These are phyloP conservation scores for Drosophila baimaii DNA, from an alignment of 1,140 invertebrate genomes.

Conservation along the genomic window DNA sequence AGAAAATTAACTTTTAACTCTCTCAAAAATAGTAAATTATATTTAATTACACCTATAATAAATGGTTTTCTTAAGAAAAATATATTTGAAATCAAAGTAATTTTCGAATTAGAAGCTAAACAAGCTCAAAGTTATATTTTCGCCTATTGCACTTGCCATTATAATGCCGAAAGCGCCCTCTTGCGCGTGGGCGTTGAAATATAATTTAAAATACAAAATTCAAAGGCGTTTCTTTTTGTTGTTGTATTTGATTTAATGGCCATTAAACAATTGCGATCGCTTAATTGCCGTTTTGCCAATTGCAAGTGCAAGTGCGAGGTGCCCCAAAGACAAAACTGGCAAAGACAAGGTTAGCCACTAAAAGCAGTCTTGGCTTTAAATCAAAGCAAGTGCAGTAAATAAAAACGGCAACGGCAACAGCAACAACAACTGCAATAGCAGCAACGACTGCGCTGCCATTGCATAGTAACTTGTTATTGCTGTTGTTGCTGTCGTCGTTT, in stretches of 20 bases:
- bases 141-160: not conserved
- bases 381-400: constrained; percentile 78
- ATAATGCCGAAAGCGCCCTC: constrained; percentile 5
- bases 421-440: constrained; percentile 35
- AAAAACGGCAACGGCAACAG: constrained; percentile 50
- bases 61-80: not conserved
- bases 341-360: constrained; percentile 73
- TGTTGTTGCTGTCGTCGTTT: constrained; percentile 44
- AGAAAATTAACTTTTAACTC: too few relatives aligned
- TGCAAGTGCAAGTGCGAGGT: constrained; percentile 72
- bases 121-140: not conserved
- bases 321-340: constrained; percentile 66
- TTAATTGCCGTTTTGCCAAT: constrained; percentile 36
- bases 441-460: constrained; percentile 39
- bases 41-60: too few relatives aligned
- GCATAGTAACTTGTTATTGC: constrained; percentile 24
- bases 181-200: not conserved
- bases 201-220: not conserved
- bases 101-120: too few relatives aligned
- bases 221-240: not conserved
- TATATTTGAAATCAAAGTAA: not conserved
- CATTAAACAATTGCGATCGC: constrained; percentile 34
- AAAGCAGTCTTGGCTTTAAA: constrained; percentile 69
- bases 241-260: not conserved
- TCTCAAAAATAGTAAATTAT: too few relatives aligned